A percentile compares a stretch with the other conserved stretches of the same genome.
Conservation (phyloP, 64 coral and sea anemone genomes). For the Porites australiensis region DNA sequence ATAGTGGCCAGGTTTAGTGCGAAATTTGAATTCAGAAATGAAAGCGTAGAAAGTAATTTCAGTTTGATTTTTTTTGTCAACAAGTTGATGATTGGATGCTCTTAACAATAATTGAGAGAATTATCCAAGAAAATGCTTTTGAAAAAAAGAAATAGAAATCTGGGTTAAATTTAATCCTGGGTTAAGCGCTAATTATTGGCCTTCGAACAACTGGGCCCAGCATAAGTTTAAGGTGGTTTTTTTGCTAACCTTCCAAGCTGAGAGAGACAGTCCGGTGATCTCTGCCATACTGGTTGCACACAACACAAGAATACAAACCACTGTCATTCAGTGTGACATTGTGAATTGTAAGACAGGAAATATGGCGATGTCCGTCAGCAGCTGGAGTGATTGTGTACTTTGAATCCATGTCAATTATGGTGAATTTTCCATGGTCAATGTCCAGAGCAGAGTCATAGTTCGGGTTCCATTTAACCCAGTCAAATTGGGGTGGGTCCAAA, state of each 20-base stretch:
- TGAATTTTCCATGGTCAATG: slow-evolving; percentile 50
- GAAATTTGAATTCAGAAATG: no score
- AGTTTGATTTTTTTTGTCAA: no score
- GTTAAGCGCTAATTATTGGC: no score
- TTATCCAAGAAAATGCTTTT: no score
- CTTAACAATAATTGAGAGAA: no score
- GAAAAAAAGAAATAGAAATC: no score
- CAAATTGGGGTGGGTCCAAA: slow-evolving; percentile 3
- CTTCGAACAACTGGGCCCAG: no score
- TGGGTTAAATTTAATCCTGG: no score
- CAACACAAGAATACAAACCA: slow-evolving; percentile 64
- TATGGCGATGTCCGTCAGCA: background rate
- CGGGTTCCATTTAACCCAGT: slow-evolving; percentile 59
- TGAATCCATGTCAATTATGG: background rate
- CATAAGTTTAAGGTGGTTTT: no score
- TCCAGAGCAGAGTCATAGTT: slow-evolving; percentile 1
- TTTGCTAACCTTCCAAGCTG: background rate
- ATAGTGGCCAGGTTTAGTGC: no score
- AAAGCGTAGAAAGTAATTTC: no score
- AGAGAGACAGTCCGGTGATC: slow-evolving; percentile 22
- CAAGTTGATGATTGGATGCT: no score
- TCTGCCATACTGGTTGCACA: slow-evolving; percentile 70
- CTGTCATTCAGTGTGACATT: slow-evolving; percentile 28
- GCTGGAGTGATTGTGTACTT: slow-evolving; percentile 18
- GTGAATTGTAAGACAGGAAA: slow-evolving; percentile 38